Evolutionary conservation across 1,140 invertebrate genomes (phyloP).

Genomic region (Eciton burchellii): DNA sequence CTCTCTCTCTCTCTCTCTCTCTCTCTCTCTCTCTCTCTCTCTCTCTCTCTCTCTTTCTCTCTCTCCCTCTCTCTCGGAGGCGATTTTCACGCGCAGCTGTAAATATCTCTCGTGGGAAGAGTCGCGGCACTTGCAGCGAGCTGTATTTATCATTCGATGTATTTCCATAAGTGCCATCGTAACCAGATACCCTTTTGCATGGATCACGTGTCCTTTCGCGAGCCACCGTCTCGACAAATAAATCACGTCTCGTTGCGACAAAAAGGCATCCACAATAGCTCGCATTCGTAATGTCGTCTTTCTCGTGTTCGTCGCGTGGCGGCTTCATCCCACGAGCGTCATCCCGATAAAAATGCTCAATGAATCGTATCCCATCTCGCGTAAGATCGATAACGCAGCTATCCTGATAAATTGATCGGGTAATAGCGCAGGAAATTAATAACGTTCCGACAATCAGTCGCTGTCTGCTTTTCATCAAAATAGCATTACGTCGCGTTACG

Average conservation of each 20-base stretch:
- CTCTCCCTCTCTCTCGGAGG: too few species aligned
- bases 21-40: too few species aligned
- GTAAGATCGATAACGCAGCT: neutral
- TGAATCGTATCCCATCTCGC: neutral
- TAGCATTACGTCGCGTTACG: neutral
- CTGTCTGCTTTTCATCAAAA: neutral
- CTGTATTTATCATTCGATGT: slow-evolving; percentile 50
- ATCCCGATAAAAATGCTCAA: neutral
- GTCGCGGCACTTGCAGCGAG: slow-evolving; percentile 18
- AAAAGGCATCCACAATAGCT: slow-evolving; percentile 55
- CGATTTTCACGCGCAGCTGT: slow-evolving; percentile 28
- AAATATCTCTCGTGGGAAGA: slow-evolving; percentile 37
- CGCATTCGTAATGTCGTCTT: slow-evolving; percentile 53
- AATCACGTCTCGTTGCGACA: slow-evolving; percentile 52
- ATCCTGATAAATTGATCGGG: neutral
- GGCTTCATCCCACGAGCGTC: neutral
- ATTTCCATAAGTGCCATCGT: slow-evolving; percentile 68
- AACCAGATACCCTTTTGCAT: slow-evolving; percentile 59
- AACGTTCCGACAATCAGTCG: neutral
- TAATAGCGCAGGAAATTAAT: neutral
- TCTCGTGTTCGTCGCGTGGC: neutral
- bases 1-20: too few species aligned
- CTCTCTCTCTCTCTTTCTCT: too few species aligned
- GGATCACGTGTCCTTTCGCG: slow-evolving; percentile 56
- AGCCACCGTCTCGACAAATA: slow-evolving; percentile 39